These are phyloP conservation scores for Parauchenoglanis punctatus DNA, from an alignment of 2,797 vertebrate genomes.

Conservation along the genomic window DNA sequence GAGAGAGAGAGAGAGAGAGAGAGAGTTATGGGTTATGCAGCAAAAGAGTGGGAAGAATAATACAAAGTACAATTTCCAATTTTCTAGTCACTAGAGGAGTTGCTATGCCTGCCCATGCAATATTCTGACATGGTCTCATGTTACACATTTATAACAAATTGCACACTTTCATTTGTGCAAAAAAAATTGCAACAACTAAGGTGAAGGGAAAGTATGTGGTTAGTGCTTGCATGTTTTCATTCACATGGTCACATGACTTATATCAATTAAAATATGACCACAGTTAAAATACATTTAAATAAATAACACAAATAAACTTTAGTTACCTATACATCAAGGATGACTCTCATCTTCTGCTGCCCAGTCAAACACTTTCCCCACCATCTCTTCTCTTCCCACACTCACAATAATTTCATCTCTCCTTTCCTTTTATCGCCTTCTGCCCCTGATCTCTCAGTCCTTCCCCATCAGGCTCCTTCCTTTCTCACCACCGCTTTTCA, in stretches of 20 bases:
- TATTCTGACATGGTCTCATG: not conserved
- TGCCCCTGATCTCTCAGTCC: conserved; percentile 31
- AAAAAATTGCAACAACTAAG: not conserved
- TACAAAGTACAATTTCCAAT: not conserved
- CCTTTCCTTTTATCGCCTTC: conserved; percentile 38
- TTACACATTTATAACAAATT: conserved; percentile 1
- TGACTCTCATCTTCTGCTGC: not conserved
- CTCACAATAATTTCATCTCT: conserved; percentile 44
- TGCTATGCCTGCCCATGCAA: not conserved
- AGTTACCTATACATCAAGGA: not conserved
- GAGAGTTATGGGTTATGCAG: conserved; percentile 14
- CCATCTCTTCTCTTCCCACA: conserved; percentile 35
- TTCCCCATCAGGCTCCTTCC: conserved; percentile 20
- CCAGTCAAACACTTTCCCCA: not conserved
- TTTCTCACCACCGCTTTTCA: conserved; percentile 31
- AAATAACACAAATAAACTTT: not conserved
- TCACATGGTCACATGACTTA: not conserved
- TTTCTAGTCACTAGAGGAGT: not conserved
- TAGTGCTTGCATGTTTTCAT: not conserved
- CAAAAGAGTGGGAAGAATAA: not conserved
- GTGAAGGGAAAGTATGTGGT: not conserved
- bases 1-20: not conserved
- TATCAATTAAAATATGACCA: not conserved
- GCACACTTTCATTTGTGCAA: not conserved
- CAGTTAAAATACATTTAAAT: not conserved